Evolutionary conservation across 2,797 vertebrate species (phyloP), one percentile per base, ranked within the genome.

Genomic region (Falco berigora): DNA sequence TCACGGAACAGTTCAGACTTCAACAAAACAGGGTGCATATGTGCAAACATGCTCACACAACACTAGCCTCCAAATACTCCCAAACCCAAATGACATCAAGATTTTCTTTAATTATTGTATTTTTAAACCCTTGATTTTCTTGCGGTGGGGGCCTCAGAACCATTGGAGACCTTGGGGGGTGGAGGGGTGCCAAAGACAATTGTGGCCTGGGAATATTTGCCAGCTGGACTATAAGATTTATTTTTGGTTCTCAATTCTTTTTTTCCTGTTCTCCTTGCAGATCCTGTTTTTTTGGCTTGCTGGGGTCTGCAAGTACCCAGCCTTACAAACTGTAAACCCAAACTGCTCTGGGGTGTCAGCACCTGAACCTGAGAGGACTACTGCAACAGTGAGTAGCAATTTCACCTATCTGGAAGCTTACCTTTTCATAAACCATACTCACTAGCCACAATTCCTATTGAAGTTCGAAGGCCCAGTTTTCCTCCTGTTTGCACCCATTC

Each of bases 121-220:
- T 98, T 97, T 97, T 93, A 98, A 98, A 97, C 96, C 96, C 96
- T 96, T 98, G 96, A 97, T 98, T 98, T 98, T 97, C 96, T 96
- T 97, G 98, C 68, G 97, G 98, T 88, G 40, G 93, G 87, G 91
- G 90, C 92, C 97, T 97, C 95, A 92, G 97, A 97, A 90, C 85
- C 93, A 91, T 25, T 89, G 95, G 96, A 98, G 97, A 93, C 93
- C 93, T 95, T 67, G 20, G 72, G 71, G 86, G 87, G 56, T 92
- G 92, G 94, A 89, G 73, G 47, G 6, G 15, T 94, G 97, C 97
- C 97, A 97, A 97, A 96, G 83, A 95, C 86, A 97, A 86, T 69
- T 96, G 85, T 94, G 97, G 97, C 76, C 78, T 61, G 8, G 34
- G 34, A 80, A 63, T 81, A 85, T 86, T 93, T 96, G 97, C 97